These are phyloP conservation scores for Spodoptera exigua DNA, from an alignment of 2,888 invertebrate species.

Conservation along the genomic window DNA sequence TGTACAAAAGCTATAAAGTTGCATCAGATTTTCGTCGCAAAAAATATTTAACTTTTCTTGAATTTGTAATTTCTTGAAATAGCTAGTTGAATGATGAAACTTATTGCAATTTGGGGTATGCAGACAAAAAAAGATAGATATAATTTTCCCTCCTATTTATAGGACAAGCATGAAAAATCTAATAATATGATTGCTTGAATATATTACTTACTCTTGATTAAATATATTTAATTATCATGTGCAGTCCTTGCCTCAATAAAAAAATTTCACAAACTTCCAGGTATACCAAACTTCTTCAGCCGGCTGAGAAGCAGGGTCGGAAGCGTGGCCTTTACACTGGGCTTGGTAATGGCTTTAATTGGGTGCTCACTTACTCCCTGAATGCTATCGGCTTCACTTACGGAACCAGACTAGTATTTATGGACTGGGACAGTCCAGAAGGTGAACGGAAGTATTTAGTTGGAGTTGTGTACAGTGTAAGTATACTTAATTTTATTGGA, in stretches of 20 bases:
- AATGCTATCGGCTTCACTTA: constrained; percentile 94
- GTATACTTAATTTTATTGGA: constrained; percentile 58
- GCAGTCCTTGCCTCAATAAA: neutral
- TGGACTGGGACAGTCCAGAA: constrained; percentile 87
- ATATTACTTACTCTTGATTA: too few relatives aligned
- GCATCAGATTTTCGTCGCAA: too few relatives aligned
- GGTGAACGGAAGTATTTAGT: constrained; percentile 91
- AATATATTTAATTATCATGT: too few relatives aligned
- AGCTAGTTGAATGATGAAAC: too few relatives aligned
- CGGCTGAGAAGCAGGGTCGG: constrained; percentile 91
- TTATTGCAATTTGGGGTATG: too few relatives aligned
- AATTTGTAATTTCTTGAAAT: too few relatives aligned
- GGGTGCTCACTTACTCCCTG: constrained; percentile 93
- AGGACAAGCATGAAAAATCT: too few relatives aligned
- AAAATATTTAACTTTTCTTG: too few relatives aligned
- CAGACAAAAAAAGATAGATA: too few relatives aligned
- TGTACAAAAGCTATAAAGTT: too few relatives aligned
- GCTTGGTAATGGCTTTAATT: constrained; percentile 92
- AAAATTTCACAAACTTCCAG: constrained; percentile 64
- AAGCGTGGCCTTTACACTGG: constrained; percentile 91
- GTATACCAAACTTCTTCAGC: constrained; percentile 87
- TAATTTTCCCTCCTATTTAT: too few relatives aligned
- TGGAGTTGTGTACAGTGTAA: constrained; percentile 91
- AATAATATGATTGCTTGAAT: too few relatives aligned
- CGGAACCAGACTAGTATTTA: constrained; percentile 92